Base-by-base conservation (phyloP, 2,113 vertebrate species). In the Corydoras sp. region DNA sequence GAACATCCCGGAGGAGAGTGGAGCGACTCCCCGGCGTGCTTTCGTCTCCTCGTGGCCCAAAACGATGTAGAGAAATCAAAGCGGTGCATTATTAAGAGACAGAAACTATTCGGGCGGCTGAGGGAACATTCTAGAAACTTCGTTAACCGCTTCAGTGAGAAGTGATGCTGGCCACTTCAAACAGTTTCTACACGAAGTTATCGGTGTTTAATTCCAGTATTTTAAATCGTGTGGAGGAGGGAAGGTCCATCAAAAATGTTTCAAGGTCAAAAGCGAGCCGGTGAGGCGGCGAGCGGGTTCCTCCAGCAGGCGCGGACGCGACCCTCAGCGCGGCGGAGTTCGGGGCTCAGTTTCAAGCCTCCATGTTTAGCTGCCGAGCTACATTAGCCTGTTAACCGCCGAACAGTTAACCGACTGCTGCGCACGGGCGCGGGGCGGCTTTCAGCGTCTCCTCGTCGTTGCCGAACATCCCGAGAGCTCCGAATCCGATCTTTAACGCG, bases 361-460 rank as follows among this genome's bases (percentile, higher is more conserved):
- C 85, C 89, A 90, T 88, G 82, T 90, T 89, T 82, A 81, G 79
- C 81, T 35, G 68, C 73, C 79, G 76, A 65, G 35, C 35, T 43
- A 4, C 67, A 73, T 73, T 79, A 79, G 69, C 77, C 29, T 60
- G 73, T 68, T 71, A 69, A 73, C 77, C 51, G 32, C 9, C 9
- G 58, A 62, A 59, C 64, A 64, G 65, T 50, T 65, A 63, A 11
- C 65, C 62, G 54, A 9, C 51, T 53, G n/a, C 58, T 75, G 68
- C 75, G 15, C 61, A 53, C 32, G 50, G 4, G 11, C 5, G 9
- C 59, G 9, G 5, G 10, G 53, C 60, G 9, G 30, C 9, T 65
- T 48, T 15, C 18, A 9, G 32, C 10, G 48, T 62, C 58, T 68
- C 35, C 69, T 49, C 18, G 51, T n/a, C 53, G 24, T 77, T 30